phyloP scores from a whole-genome alignment of 2,888 invertebrate species.

The Cancer borealis region DNA sequence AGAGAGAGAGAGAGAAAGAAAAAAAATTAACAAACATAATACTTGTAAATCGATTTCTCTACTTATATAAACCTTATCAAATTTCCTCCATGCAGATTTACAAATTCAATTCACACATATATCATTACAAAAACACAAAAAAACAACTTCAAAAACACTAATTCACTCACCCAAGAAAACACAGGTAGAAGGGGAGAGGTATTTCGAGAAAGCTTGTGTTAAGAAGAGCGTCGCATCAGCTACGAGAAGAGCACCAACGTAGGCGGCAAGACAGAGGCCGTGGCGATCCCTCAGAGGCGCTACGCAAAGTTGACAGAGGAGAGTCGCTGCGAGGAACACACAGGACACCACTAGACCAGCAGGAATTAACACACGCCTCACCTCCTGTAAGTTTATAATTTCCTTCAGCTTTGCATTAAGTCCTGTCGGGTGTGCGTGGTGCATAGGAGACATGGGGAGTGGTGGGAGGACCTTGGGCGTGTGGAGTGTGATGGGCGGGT shows the following conservation, averaged over 20 bases:
- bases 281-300: constrained; percentile 64
- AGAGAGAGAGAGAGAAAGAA: neutral
- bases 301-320: constrained; percentile 65
- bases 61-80: too few species aligned
- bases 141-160: neutral
- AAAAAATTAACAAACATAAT: neutral
- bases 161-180: constrained; percentile 54
- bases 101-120: too few species aligned
- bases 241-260: constrained; percentile 61
- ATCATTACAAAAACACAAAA: too few species aligned
- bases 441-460: too few species aligned
- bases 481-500: too few species aligned
- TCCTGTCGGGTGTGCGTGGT: too few species aligned
- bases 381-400: neutral
- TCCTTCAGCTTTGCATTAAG: too few species aligned
- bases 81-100: too few species aligned
- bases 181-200: constrained; percentile 48
- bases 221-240: constrained; percentile 66
- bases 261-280: constrained; percentile 68
- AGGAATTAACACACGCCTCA: constrained; percentile 63
- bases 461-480: too few species aligned
- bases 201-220: constrained; percentile 52
- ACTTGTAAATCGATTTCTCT: too few species aligned
- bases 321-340: constrained; percentile 64
- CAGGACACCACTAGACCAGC: constrained; percentile 67